Percentiles rank a stretch among this genome's conserved stretches.
These are phyloP conservation scores for Cranoglanis bouderius DNA, from an alignment of 2,113 vertebrate genomes.

Conservation along the genomic window DNA sequence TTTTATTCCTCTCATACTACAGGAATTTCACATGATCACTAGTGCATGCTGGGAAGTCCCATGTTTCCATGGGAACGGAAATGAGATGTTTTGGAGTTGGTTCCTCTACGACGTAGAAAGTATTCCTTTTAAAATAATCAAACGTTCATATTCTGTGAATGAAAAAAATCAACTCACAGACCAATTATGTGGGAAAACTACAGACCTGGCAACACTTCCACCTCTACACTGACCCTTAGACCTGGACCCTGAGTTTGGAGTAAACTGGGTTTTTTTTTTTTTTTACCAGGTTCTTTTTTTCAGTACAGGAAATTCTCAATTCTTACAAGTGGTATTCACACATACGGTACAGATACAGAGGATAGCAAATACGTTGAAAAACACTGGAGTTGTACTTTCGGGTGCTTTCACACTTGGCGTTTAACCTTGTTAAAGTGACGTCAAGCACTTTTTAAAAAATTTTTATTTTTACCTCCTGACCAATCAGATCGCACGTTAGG, in stretches of 20 bases:
- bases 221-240: neutral
- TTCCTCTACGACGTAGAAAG: too few species aligned
- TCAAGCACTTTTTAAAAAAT: neutral
- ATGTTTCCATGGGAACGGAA: neutral
- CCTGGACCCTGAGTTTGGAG: neutral
- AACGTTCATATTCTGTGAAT: neutral
- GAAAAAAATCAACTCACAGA: neutral
- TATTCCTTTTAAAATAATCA: neutral
- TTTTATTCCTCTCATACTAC: neutral
- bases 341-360: neutral
- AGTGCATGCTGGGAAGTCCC: neutral
- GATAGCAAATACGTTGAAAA: neutral
- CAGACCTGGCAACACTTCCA: neutral
- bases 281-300: neutral
- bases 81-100: neutral
- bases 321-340: neutral
- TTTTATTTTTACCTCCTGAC: neutral
- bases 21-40: neutral
- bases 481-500: neutral
- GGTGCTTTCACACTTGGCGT: neutral
- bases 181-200: neutral
- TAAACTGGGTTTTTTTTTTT: too few species aligned
- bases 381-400: neutral
- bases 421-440: neutral
- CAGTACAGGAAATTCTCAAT: neutral